Conservation (phyloP, 2,797 vertebrate genomes). For the Mormyrops boulengeri region DNA sequence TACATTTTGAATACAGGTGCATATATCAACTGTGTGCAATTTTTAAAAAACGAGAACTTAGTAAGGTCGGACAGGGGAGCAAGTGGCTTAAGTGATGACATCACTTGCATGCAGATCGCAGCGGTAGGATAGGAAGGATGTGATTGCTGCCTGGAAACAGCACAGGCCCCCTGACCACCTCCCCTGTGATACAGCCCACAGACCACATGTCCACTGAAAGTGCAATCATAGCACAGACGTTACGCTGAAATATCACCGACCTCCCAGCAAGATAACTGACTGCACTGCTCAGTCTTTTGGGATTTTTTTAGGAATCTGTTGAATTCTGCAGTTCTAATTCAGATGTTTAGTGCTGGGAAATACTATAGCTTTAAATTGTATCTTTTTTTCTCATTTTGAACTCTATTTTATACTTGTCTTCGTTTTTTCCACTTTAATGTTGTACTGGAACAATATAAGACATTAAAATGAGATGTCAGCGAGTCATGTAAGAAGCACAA, state of each 20-base stretch:
- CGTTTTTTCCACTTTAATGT: neutral
- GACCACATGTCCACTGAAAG: slow-evolving; percentile 98
- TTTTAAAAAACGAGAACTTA: neutral
- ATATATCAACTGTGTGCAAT: neutral
- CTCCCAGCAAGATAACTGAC: neutral
- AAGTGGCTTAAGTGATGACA: neutral
- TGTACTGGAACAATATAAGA: neutral
- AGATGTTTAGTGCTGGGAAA: neutral
- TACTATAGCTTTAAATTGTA: neutral
- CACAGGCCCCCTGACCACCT: slow-evolving; percentile 96
- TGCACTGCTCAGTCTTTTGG: neutral
- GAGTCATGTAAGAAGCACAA: neutral
- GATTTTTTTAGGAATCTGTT: neutral
- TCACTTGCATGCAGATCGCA: neutral
- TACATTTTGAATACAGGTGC: neutral
- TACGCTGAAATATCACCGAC: neutral
- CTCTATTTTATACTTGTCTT: neutral
- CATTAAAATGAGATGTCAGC: neutral
- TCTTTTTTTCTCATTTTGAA: neutral
- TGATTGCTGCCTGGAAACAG: slow-evolving; percentile 95
- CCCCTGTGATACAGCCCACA: slow-evolving; percentile 98
- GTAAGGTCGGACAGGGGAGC: neutral
- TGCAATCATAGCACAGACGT: slow-evolving; percentile 27
- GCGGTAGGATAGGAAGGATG: slow-evolving; percentile 76
- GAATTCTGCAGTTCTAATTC: neutral